Base-by-base conservation (phyloP, 2,888 invertebrate species). In the Poecilobothrus nobilitatus region DNA sequence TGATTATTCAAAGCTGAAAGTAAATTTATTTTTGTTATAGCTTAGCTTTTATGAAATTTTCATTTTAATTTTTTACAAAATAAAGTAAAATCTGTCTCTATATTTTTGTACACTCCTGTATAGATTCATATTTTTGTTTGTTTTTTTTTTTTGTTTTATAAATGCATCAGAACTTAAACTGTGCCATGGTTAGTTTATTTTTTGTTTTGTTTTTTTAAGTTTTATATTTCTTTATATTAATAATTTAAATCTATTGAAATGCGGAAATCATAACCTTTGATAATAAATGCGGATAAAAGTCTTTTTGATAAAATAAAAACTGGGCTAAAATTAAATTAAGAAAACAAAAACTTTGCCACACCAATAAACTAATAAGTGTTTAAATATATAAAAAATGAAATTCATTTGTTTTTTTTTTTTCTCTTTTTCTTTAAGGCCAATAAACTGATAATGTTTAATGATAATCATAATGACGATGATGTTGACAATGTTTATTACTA, bases 111-210 rank as follows among this genome's bases (percentile, higher is more conserved):
- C 27, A 27, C 27, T 27, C 27, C 2, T 27, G 27, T 27, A 27
- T 27, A 27, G 27, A 27, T 27, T 27, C 5, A 27, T 27, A 27
- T 5, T n/a, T n/a, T n/a, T n/a, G n/a, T n/a, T n/a, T n/a, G n/a
- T n/a, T n/a, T n/a, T n/a, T n/a, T n/a, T n/a, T n/a, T n/a, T 34
- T 34, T 34, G 7, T 53, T 53, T 53, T 53, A 18, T 15, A 53
- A 53, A 53, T 53, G 53, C 18, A 53, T 53, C 53, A 53, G 53
- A 53, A 53, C 53, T 53, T 53, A 15, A 53, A 53, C 53, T 53
- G n/a, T 53, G 53, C 53, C 53, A 53, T 9, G 53, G 53, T 53
- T 18, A 18, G 18, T n/a, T n/a, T 44, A 3, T 2, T 53, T 53
- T 18, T 15, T 53, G 1, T 53, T 53, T 53, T 53, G 9, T 18